These are phyloP conservation scores for Theocolax elegans DNA, from an alignment of 1,140 invertebrate species.

Conservation along the genomic window DNA sequence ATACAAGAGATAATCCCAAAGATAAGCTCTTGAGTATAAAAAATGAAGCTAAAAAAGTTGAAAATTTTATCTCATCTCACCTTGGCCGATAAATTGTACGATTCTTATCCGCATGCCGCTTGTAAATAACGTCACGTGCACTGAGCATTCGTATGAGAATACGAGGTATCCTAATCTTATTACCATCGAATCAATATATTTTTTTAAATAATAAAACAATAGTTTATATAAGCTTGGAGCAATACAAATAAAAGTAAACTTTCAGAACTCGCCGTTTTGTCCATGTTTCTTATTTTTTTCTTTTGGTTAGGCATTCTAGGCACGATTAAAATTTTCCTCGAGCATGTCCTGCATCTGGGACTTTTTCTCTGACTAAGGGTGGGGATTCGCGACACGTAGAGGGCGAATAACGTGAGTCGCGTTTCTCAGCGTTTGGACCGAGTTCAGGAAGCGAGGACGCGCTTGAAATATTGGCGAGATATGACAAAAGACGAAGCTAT, in stretches of 20 bases:
- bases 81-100: too few relatives aligned
- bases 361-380: conserved; percentile 14
- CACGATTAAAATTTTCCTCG: conserved; percentile 42
- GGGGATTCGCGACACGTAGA: conserved; percentile 34
- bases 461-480: conserved; percentile 39
- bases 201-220: conserved; percentile 20
- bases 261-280: too few relatives aligned
- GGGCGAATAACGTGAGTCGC: conserved; percentile 21
- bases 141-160: too few relatives aligned
- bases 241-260: too few relatives aligned
- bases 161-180: not conserved
- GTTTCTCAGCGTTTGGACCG: conserved; percentile 5
- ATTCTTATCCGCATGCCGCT: not conserved
- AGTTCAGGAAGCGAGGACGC: conserved; percentile 29
- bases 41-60: too few relatives aligned
- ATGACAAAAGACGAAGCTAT: conserved; percentile 39
- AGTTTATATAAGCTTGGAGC: too few relatives aligned
- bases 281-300: not conserved
- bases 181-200: not conserved
- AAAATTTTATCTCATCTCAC: too few relatives aligned
- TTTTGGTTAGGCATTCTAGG: conserved; percentile 16
- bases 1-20: too few relatives aligned
- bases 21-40: too few relatives aligned
- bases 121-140: not conserved
- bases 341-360: conserved; percentile 28